A percentile compares a stretch with the other conserved stretches of the same genome.
Evolutionary conservation across 2,888 invertebrate species (phyloP).

Genomic region (Drosophila merina): DNA sequence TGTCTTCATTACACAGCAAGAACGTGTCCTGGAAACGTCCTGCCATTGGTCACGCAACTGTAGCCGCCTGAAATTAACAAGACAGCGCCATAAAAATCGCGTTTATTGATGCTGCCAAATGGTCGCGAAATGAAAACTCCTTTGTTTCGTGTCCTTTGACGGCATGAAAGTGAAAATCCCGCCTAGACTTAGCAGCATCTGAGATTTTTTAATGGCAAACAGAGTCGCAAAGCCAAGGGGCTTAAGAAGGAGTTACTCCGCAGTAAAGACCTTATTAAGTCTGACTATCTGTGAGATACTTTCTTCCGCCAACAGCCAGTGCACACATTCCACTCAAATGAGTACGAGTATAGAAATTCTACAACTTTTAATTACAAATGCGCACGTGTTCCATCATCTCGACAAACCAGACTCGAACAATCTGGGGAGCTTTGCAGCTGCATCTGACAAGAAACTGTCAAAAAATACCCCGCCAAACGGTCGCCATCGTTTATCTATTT

Average conservation of each 20-base stretch:
- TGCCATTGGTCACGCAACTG: conserved; percentile 76
- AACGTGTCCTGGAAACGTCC: conserved; percentile 45
- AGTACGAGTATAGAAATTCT: conserved; percentile 38
- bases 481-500: conserved; percentile 31
- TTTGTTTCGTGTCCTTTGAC: conserved; percentile 27
- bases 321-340: conserved; percentile 26
- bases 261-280: neutral
- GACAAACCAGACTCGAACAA: conserved; percentile 28
- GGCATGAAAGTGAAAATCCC: conserved; percentile 45
- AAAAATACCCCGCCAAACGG: conserved; percentile 53
- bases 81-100: conserved; percentile 74
- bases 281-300: conserved; percentile 1
- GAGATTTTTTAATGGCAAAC: conserved; percentile 35
- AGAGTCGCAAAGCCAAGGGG: conserved; percentile 10
- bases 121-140: conserved; percentile 64
- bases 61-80: conserved; percentile 71
- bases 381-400: conserved; percentile 65
- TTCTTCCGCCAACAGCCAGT: conserved; percentile 9
- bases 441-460: conserved; percentile 64
- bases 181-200: conserved; percentile 53
- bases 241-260: conserved; percentile 20
- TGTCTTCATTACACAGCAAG: conserved; percentile 68
- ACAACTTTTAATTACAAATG: conserved; percentile 54
- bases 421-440: conserved; percentile 29
- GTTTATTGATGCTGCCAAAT: conserved; percentile 75